Evolutionary conservation across 1,140 invertebrate genomes (phyloP).

Genomic region (Eubasilissa regina): DNA sequence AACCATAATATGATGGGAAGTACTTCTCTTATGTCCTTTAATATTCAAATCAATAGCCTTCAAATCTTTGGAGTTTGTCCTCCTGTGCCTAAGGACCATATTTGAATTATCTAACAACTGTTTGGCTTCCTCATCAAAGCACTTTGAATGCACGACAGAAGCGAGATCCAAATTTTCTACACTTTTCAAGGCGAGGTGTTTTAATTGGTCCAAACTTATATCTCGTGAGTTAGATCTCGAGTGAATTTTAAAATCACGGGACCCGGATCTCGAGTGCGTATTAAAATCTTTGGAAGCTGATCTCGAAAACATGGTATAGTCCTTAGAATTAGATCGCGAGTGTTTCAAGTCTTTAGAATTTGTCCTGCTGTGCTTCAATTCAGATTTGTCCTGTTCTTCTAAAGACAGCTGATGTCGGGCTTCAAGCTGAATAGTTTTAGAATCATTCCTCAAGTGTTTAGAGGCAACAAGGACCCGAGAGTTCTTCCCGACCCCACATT

Average conservation of each 20-base stretch:
- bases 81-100: constrained; percentile 73
- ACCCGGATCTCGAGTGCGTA: constrained; percentile 63
- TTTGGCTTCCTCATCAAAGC: constrained; percentile 69
- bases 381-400: constrained; percentile 64
- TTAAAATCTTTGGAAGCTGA: constrained; percentile 64
- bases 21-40: constrained; percentile 67
- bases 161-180: constrained; percentile 70
- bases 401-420: constrained; percentile 68
- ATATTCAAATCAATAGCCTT: constrained; percentile 62
- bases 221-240: constrained; percentile 67
- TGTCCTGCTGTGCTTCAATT: constrained; percentile 65
- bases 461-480: constrained; percentile 71
- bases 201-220: constrained; percentile 67
- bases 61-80: constrained; percentile 74
- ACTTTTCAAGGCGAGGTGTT: constrained; percentile 68
- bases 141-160: constrained; percentile 65
- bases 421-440: constrained; percentile 75
- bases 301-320: constrained; percentile 62
- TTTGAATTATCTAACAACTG: constrained; percentile 67
- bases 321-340: constrained; percentile 63
- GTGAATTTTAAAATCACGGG: constrained; percentile 66
- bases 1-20: constrained; percentile 69
- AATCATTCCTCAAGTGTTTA: constrained; percentile 74
- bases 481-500: constrained; percentile 61
- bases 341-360: constrained; percentile 64